Percentiles rank a stretch among this genome's conserved stretches.
These are phyloP conservation scores for Xyrauchen texanus DNA, from an alignment of 2,113 vertebrate species.

Conservation along the genomic window DNA sequence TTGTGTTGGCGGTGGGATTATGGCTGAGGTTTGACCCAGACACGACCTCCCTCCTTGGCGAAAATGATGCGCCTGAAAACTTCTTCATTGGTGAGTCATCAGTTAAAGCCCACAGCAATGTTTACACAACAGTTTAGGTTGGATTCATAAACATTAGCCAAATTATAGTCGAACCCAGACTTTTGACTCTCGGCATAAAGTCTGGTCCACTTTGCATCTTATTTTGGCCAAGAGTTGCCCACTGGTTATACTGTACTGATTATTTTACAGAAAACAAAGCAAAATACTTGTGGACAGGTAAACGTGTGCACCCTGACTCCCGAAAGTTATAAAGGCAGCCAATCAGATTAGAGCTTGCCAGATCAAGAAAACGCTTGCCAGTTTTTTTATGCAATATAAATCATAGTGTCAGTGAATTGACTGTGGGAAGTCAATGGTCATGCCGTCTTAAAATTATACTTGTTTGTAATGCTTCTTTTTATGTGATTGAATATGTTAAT, in stretches of 20 bases:
- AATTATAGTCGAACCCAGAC: neutral
- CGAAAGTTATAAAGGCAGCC: too few species aligned
- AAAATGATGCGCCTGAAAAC: slow-evolving; percentile 79
- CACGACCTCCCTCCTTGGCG: slow-evolving; percentile 78
- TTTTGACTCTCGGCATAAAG: neutral
- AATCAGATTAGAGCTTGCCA: too few species aligned
- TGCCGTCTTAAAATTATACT: too few species aligned
- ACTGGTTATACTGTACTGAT: neutral
- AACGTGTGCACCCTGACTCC: too few species aligned
- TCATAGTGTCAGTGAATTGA: too few species aligned
- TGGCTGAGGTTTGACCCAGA: slow-evolving; percentile 89
- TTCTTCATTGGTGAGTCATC: slow-evolving; percentile 87
- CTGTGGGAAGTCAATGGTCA: too few species aligned
- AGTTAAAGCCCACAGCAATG: neutral
- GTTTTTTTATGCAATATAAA: too few species aligned
- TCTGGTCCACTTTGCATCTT: neutral
- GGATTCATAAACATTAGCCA: neutral
- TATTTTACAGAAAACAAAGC: too few species aligned
- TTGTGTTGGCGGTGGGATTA: slow-evolving; percentile 88
- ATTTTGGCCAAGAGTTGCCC: neutral
- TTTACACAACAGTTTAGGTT: neutral
- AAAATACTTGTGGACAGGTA: too few species aligned
- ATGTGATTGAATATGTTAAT: too few species aligned
- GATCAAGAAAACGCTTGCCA: too few species aligned
- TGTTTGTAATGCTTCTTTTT: too few species aligned